These are phyloP conservation scores for Amblyjoppa proteus DNA, from an alignment of 2,888 invertebrate species.

Conservation along the genomic window DNA sequence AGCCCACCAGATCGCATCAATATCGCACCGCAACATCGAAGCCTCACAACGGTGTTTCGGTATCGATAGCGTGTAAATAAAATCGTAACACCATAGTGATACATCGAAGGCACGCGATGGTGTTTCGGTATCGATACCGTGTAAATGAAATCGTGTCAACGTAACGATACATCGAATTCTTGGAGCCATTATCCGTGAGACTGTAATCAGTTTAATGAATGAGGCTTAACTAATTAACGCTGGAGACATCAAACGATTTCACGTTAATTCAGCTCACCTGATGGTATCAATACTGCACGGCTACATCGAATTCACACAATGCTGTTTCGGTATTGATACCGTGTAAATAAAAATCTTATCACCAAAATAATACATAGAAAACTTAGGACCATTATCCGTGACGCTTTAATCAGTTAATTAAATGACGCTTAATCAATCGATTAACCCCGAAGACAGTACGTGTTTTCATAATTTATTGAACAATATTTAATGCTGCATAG, in stretches of 20 bases:
- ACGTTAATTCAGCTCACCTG: conserved; percentile 27
- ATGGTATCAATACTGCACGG: background rate
- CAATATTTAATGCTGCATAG: background rate
- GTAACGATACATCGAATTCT: too few relatives aligned
- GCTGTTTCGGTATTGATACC: background rate
- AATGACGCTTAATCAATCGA: background rate
- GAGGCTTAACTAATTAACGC: too few relatives aligned
- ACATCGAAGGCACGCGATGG: background rate
- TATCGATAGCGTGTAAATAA: background rate
- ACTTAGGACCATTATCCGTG: too few relatives aligned
- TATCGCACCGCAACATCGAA: background rate
- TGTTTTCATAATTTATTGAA: background rate
- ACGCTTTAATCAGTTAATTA: background rate
- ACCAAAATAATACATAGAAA: background rate
- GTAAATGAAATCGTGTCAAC: too few relatives aligned
- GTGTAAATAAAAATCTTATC: background rate
- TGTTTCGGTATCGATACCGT: background rate
- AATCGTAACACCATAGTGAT: conserved; percentile 4
- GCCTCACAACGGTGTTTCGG: background rate
- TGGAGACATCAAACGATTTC: background rate
- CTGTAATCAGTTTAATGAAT: too few relatives aligned
- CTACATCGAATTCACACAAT: background rate
- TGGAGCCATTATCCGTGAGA: too few relatives aligned
- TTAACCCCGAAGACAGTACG: background rate
- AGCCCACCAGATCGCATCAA: background rate